A percentile compares a stretch with the other conserved stretches of the same genome.
phyloP scores from a whole-genome alignment of 2,113 vertebrate genomes.

The Cheirogaleus medius region DNA sequence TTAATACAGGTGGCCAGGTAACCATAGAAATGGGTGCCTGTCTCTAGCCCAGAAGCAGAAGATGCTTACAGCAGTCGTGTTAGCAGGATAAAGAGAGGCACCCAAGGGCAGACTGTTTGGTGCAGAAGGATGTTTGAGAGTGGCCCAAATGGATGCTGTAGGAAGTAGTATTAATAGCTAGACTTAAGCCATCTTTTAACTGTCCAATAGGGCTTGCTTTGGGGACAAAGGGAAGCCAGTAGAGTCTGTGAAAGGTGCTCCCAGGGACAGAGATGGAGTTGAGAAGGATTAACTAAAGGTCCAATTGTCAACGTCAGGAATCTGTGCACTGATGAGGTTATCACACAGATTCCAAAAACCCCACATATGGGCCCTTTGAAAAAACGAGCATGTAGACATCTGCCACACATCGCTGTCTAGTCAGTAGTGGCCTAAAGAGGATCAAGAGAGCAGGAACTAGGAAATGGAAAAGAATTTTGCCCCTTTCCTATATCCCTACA shows the following conservation, averaged over 20 bases:
- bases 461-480: not conserved
- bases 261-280: not conserved
- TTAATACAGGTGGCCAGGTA: not conserved
- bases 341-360: not conserved
- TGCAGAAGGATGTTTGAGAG: not conserved
- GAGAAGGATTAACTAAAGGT: not conserved
- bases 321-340: not conserved
- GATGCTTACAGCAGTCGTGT: fast-evolving
- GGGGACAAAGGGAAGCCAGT: not conserved
- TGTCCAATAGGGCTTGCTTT: not conserved
- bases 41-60: not conserved
- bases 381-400: fast-evolving
- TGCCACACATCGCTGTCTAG: not conserved
- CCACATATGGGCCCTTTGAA: fast-evolving
- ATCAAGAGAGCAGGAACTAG: too few species aligned
- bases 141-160: fast-evolving
- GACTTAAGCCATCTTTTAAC: not conserved
- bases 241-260: not conserved
- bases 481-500: not conserved
- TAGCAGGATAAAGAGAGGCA: not conserved
- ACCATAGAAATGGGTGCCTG: not conserved
- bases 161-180: not conserved
- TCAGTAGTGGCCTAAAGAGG: not conserved
- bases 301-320: not conserved
- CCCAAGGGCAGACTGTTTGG: not conserved